These are phyloP conservation scores for Artibeus lituratus DNA, from an alignment of 2,797 vertebrate species.

Conservation along the genomic window DNA sequence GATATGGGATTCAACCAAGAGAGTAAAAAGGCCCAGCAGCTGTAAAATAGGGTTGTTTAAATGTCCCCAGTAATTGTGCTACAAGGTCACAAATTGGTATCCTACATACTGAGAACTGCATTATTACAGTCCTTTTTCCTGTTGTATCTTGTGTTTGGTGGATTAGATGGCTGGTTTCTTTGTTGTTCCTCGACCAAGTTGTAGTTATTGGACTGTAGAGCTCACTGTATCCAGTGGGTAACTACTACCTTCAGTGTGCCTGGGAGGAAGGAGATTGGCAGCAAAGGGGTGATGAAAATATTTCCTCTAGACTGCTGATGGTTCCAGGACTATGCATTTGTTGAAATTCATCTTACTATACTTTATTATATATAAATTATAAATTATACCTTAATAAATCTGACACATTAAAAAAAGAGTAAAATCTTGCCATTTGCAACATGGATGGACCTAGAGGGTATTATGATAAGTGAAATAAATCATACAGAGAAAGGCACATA, in stretches of 20 bases:
- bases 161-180: background rate
- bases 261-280: background rate
- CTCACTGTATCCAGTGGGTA: background rate
- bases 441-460: background rate
- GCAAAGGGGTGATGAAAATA: background rate
- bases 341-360: background rate
- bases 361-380: background rate
- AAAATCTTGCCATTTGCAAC: background rate
- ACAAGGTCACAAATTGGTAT: background rate
- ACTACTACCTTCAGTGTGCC: background rate
- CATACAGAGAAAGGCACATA: background rate
- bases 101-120: background rate
- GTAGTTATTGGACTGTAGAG: background rate
- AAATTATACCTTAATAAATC: slow-evolving; percentile 17
- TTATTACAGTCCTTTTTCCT: background rate
- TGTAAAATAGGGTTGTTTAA: background rate
- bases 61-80: background rate
- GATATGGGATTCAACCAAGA: background rate
- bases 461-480: background rate
- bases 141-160: background rate
- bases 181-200: background rate
- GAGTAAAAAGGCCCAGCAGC: background rate
- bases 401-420: background rate
- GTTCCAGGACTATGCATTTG: background rate
- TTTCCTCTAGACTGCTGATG: background rate